Conservation (phyloP, 2,113 vertebrate species). For the Eidolon helvum region DNA sequence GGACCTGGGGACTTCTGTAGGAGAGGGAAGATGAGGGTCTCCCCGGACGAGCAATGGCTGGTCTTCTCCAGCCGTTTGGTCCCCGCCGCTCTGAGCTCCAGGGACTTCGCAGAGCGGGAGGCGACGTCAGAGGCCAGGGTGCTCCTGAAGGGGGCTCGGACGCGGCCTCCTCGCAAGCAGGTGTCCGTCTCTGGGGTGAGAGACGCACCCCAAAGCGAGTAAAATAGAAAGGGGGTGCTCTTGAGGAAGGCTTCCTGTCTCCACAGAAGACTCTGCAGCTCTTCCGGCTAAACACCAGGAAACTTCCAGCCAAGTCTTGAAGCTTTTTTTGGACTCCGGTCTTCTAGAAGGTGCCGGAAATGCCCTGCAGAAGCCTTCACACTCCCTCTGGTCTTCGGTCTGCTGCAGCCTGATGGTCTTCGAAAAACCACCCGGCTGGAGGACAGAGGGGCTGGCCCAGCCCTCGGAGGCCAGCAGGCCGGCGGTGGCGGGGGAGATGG, state of each 20-base stretch:
- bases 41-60: background rate
- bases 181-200: accelerated
- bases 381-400: background rate
- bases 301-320: background rate
- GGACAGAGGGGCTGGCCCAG: background rate
- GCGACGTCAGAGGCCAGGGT: background rate
- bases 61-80: background rate
- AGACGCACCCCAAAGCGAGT: background rate
- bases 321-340: background rate
- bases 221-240: background rate
- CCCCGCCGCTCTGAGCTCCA: background rate
- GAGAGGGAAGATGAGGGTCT: background rate
- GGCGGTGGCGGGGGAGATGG: background rate
- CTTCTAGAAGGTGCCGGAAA: background rate
- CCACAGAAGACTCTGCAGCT: background rate
- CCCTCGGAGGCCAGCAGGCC: background rate
- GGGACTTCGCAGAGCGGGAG: background rate
- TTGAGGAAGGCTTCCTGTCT: background rate
- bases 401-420: background rate
- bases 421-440: background rate
- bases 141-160: background rate
- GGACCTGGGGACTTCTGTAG: background rate
- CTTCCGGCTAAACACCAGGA: background rate
- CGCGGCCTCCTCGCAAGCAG: accelerated
- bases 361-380: background rate